Evolutionary conservation across 2,113 vertebrate genomes (phyloP).

Genomic region (Prionailurus bengalensis): DNA sequence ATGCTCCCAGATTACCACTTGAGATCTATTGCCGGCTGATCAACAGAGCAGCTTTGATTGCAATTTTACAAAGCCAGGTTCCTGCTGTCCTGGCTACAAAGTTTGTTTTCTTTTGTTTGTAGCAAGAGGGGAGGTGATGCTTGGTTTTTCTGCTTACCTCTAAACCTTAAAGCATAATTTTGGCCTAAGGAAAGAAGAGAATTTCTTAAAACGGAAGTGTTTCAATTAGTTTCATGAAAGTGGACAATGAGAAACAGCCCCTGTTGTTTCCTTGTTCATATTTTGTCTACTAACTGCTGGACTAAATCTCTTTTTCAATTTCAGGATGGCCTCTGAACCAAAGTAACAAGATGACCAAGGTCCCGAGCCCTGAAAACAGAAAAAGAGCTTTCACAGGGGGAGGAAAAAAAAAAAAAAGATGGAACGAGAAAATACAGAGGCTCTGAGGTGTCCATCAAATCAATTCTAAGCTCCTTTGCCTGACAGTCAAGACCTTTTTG

Average conservation of each 20-base stretch:
- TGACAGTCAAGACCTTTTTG: background rate
- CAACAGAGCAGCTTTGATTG: conserved; percentile 53
- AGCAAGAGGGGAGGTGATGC: conserved; percentile 25
- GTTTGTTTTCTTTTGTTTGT: conserved; percentile 76
- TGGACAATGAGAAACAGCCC: background rate
- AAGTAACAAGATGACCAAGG: background rate
- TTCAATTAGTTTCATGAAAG: background rate
- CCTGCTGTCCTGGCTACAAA: conserved; percentile 71
- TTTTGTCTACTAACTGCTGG: background rate
- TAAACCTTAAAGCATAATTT: conserved; percentile 56
- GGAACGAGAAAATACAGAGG: background rate
- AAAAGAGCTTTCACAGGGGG: background rate
- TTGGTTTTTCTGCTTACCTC: conserved; percentile 63
- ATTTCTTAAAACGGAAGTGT: conserved; percentile 7
- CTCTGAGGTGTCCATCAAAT: background rate
- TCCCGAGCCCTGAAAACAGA: background rate
- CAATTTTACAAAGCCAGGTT: conserved; percentile 72
- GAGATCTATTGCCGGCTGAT: conserved; percentile 57
- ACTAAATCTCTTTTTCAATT: conserved; percentile 17
- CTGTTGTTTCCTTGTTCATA: background rate
- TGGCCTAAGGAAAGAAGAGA: background rate
- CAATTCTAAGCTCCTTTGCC: background rate
- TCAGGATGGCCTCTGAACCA: background rate
- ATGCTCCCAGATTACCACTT: conserved; percentile 71
- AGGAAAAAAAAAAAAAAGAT: background rate